Evolutionary conservation across 35 echinoderm and acorn worm species (phyloP), one percentile per base, ranked within the genome.

Genomic region (Eucidaris tribuloides): DNA sequence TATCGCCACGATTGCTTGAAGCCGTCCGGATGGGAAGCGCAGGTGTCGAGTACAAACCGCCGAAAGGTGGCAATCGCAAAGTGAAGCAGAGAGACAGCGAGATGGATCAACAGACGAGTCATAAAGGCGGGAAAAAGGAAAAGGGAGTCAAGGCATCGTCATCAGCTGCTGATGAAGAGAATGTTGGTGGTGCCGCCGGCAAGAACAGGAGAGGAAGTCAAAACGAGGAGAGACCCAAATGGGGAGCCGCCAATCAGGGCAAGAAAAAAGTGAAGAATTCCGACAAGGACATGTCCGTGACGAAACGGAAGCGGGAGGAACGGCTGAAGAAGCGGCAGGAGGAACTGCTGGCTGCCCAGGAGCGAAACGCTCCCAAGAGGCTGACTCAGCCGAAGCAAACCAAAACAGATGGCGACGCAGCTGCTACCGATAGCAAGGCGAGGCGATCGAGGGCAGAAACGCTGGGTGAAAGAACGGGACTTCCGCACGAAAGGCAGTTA

Each of bases 241-340:
- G 93, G 93, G 93, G 93, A 5, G 64, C 87, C 23, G 83, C 44
- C 42, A 56, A 20, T 27, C 60, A 87, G 48, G 83, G 39, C 14
- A 86, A 87, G 46, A 96, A 96, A 64, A 42, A 58, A 13, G n/a
- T 83, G 79, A 77, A 50, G 42, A 91, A 91, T 45, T 92, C 93
- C 19, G 89, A 91, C 4, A 96, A 96, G 62, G 93, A 96, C 46
- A 28, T 96, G 58, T 87, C 93, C 30, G 65, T 77, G 46, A 81
- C 28, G 33, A 79, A 82, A 65, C 77, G 42, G 43, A 91, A 86
- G 24, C 35, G 89, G 33, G 93, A 96, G 30, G 93, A 91, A 40
- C 79, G 93, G 46, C 77, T 80, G 24, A 61, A 82, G 50, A 87
- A 92, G 58, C 45, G 93, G 49, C 84, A 83, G 60, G 88, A 91